A percentile compares a stretch with the other conserved stretches of the same genome.
Evolutionary conservation across 92 coral and sea anemone species (phyloP).

Genomic region (Phenganax marumi): DNA sequence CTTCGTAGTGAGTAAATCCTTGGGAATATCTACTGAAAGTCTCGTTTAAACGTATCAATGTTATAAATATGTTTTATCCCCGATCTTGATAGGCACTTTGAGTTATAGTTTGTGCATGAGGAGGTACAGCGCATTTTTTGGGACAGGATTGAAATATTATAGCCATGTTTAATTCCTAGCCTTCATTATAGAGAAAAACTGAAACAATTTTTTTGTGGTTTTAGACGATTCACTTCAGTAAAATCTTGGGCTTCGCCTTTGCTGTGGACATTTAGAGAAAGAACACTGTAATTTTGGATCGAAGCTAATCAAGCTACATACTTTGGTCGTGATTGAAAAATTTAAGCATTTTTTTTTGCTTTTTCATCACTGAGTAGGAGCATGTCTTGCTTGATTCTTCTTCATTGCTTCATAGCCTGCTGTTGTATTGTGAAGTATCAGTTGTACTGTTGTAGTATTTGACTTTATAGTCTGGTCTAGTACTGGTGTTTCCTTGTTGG

Average conservation of each 20-base stretch:
- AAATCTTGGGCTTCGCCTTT: neutral
- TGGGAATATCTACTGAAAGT: neutral
- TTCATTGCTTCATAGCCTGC: neutral
- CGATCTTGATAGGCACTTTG: too few relatives aligned
- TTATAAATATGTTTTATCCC: neutral
- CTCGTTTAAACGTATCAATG: neutral
- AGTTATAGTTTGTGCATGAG: too few relatives aligned
- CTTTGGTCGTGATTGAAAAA: neutral
- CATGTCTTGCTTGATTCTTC: neutral
- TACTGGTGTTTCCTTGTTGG: too few relatives aligned
- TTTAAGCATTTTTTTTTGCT: neutral
- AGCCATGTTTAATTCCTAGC: neutral
- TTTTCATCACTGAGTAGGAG: neutral
- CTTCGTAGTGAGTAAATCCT: slow-evolving; percentile 1
- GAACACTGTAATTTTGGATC: neutral
- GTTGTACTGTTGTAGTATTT: neutral
- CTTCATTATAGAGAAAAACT: neutral
- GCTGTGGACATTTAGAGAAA: neutral
- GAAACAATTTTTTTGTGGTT: neutral
- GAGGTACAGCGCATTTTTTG: neutral
- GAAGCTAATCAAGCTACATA: neutral
- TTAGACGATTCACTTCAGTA: slow-evolving; percentile 7
- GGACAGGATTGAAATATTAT: neutral
- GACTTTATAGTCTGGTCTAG: neutral
- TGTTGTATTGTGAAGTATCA: too few relatives aligned